Percentiles rank a stretch among this genome's conserved stretches.
Conservation (phyloP, 23 tunicate species). For the Corella eumyota region DNA sequence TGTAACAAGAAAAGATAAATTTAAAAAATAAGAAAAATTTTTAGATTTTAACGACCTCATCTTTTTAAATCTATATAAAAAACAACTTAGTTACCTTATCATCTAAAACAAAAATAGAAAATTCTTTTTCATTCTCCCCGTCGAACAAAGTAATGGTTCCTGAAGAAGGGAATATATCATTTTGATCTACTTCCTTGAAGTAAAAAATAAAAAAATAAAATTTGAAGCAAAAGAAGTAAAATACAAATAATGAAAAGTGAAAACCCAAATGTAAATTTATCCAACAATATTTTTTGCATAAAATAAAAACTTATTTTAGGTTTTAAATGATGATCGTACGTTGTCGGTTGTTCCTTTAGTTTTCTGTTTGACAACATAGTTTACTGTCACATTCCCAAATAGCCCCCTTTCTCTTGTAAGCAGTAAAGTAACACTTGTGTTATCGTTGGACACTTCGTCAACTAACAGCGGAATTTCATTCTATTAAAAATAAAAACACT, state of each 20-base stretch:
- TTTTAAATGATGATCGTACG: too few relatives aligned
- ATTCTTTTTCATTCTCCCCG: constrained; percentile 14
- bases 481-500: too few relatives aligned
- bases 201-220: too few relatives aligned
- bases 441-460: constrained; percentile 10
- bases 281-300: too few relatives aligned
- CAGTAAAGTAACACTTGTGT: constrained; percentile 10
- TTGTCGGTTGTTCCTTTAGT: too few relatives aligned
- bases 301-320: too few relatives aligned
- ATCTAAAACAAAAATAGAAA: constrained; percentile 28
- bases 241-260: too few relatives aligned
- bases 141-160: constrained; percentile 32
- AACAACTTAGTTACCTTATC: constrained; percentile 27
- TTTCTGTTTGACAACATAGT: constrained; percentile 17
- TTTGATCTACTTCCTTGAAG: background rate
- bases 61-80: background rate
- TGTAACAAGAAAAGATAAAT: constrained; percentile 3
- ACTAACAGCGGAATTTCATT: too few relatives aligned
- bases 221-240: too few relatives aligned
- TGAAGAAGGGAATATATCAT: constrained; percentile 33
- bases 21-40: background rate
- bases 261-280: too few relatives aligned
- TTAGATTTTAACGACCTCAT: background rate
- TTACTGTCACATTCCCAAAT: constrained; percentile 30
- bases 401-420: constrained; percentile 25